These are phyloP conservation scores for Heteromyza rotundicornis DNA, from an alignment of 2,888 invertebrate genomes.

Conservation along the genomic window DNA sequence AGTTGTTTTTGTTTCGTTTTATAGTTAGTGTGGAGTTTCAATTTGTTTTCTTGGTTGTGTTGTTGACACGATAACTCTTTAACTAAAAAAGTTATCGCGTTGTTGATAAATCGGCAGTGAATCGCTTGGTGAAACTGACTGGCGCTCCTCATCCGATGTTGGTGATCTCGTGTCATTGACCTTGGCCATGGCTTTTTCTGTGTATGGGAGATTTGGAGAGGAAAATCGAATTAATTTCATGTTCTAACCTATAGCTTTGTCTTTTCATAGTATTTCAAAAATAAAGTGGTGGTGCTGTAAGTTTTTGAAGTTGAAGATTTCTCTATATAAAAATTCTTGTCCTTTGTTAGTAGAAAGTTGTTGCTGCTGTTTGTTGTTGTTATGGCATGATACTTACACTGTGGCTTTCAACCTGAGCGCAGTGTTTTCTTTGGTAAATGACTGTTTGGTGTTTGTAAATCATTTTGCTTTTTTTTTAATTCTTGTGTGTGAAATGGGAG, in stretches of 20 bases:
- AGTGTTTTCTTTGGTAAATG: slow-evolving; percentile 6
- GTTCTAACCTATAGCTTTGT: no score
- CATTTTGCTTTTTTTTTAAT: no score
- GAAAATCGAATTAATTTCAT: no score
- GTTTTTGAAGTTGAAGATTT: slow-evolving; percentile 15
- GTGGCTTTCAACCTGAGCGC: neutral
- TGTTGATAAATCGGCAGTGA: slow-evolving; percentile 85
- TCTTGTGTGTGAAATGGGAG: no score
- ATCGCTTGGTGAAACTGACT: slow-evolving; percentile 68
- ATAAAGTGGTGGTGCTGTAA: slow-evolving; percentile 51
- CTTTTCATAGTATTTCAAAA: slow-evolving; percentile 16
- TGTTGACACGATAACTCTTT: slow-evolving; percentile 38
- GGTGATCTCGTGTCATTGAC: slow-evolving; percentile 47
- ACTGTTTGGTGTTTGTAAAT: slow-evolving; percentile 6
- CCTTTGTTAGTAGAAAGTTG: slow-evolving; percentile 12
- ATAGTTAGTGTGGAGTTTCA: slow-evolving; percentile 9
- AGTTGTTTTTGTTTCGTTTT: slow-evolving; percentile 42
- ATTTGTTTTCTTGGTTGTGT: slow-evolving; percentile 19
- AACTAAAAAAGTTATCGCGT: slow-evolving; percentile 81
- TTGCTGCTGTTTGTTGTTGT: slow-evolving; percentile 1
- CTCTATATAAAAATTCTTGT: neutral
- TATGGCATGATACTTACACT: neutral
- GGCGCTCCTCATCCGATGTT: slow-evolving; percentile 71
- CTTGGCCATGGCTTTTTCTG: slow-evolving; percentile 79
- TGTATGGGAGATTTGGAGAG: slow-evolving; percentile 21